Percentiles rank a stretch among this genome's conserved stretches.
Evolutionary conservation across 2,113 vertebrate genomes (phyloP).

Genomic region (Pelodiscus sinensis): DNA sequence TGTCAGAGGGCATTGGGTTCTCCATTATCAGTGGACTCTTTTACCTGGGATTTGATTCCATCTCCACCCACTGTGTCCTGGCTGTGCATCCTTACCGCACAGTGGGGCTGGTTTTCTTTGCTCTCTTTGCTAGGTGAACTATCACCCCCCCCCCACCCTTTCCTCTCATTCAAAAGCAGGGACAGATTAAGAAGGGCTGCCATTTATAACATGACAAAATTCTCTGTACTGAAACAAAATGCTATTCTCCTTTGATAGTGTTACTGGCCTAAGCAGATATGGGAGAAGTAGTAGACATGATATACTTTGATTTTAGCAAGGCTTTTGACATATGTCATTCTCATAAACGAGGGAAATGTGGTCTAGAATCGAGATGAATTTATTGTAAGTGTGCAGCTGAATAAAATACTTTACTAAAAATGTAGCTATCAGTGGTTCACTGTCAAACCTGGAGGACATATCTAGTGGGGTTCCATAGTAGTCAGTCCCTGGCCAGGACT

Average conservation of each 20-base stretch:
- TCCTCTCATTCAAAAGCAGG: background rate
- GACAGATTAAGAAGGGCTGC: background rate
- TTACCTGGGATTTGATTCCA: background rate
- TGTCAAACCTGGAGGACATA: background rate
- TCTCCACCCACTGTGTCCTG: background rate
- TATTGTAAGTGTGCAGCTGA: background rate
- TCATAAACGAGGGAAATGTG: background rate
- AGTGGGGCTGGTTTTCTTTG: fast-evolving
- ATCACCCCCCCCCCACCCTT: background rate
- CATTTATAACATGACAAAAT: background rate
- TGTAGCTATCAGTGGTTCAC: background rate
- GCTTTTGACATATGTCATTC: background rate
- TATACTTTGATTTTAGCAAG: background rate
- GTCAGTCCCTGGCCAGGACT: no score
- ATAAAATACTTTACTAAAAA: background rate
- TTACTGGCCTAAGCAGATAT: background rate
- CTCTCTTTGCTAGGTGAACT: background rate
- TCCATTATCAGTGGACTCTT: background rate
- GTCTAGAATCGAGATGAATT: background rate
- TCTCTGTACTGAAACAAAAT: background rate
- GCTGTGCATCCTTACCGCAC: background rate
- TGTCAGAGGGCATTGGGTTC: fast-evolving
- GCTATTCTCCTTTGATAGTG: background rate
- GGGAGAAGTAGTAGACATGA: background rate
- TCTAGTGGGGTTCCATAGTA: background rate